These are phyloP conservation scores for Drosophila anomelani DNA, from an alignment of 2,888 invertebrate genomes.

Conservation along the genomic window DNA sequence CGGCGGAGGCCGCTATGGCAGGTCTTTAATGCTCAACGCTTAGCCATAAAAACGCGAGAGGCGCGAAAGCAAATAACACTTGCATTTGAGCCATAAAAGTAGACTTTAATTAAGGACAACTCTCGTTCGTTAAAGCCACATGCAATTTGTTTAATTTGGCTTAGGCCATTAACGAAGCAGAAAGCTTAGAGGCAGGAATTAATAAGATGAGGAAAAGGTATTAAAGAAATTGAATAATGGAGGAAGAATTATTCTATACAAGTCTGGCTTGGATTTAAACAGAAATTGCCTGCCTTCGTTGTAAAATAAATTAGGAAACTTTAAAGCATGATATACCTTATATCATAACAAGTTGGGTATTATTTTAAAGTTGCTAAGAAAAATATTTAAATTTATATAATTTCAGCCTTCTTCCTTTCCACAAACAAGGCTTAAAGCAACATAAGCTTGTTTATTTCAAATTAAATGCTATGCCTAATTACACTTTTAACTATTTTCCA, in stretches of 20 bases:
- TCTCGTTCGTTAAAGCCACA: conserved; percentile 53
- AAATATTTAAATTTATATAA: too few species aligned
- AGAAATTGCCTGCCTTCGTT: too few species aligned
- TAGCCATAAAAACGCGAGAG: conserved; percentile 35
- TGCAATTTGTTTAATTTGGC: conserved; percentile 50
- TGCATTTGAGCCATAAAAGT: conserved; percentile 68
- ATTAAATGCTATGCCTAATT: not conserved
- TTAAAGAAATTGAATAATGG: not conserved
- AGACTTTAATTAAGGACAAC: conserved; percentile 67
- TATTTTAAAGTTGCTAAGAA: too few species aligned
- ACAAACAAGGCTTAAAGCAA: too few species aligned
- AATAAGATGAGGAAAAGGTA: not conserved
- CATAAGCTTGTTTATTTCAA: not conserved
- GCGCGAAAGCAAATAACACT: conserved; percentile 35
- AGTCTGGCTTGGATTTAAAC: too few species aligned
- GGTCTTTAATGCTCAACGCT: conserved; percentile 38
- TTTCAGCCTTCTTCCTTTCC: too few species aligned
- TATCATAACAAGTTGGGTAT: too few species aligned
- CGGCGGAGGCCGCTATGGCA: not conserved
- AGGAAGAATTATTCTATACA: not conserved
- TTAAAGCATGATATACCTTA: too few species aligned
- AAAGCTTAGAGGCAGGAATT: not conserved
- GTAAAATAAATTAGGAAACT: too few species aligned
- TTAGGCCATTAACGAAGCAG: not conserved
- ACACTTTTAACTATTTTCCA: conserved; percentile 2